Conservation (phyloP, 1,140 invertebrate species). For the Trypoxylus dichotomus region DNA sequence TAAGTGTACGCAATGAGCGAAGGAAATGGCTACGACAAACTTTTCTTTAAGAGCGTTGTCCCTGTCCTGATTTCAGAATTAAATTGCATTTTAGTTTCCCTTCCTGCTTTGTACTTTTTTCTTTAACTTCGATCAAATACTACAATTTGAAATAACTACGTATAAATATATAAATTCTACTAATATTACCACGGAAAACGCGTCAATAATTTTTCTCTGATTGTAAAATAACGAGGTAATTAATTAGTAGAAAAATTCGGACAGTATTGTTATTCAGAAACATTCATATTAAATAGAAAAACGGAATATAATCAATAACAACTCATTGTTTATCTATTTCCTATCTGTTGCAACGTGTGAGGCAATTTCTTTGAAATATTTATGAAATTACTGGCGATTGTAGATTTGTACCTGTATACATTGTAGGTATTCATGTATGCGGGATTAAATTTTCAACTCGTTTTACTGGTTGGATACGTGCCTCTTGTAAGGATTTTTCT, state of each 20-base stretch:
- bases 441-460: background rate
- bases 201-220: background rate
- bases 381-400: too few relatives aligned
- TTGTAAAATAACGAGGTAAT: too few relatives aligned
- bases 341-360: too few relatives aligned
- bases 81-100: background rate
- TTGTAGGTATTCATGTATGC: too few relatives aligned
- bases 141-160: background rate
- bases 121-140: background rate
- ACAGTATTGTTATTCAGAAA: too few relatives aligned
- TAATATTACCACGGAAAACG: background rate
- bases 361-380: too few relatives aligned
- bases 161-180: background rate
- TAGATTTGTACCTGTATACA: too few relatives aligned
- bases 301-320: too few relatives aligned
- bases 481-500: background rate
- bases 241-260: too few relatives aligned
- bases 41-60: background rate
- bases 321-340: too few relatives aligned
- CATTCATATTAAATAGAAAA: too few relatives aligned
- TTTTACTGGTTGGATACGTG: background rate
- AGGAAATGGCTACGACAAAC: background rate
- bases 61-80: background rate
- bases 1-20: background rate
- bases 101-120: background rate